Percentiles rank a stretch among this genome's conserved stretches.
These are phyloP conservation scores for Scomber japonicus DNA, from an alignment of 2,113 vertebrate genomes.

Conservation along the genomic window DNA sequence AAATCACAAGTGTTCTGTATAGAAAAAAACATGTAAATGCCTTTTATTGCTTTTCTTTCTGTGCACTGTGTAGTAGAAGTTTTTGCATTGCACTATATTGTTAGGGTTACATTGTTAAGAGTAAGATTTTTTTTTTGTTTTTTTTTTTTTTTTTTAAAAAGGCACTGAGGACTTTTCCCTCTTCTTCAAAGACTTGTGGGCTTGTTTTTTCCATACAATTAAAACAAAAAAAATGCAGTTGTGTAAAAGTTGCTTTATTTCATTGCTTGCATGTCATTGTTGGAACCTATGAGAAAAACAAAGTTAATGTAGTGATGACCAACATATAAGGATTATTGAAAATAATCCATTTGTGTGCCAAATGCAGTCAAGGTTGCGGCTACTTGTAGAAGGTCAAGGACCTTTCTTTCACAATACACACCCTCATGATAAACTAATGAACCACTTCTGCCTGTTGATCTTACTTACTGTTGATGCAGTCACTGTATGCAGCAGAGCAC, in stretches of 20 bases:
- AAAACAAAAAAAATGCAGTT: background rate
- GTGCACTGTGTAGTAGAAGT: background rate
- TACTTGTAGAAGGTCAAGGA: too few species aligned
- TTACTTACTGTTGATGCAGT: constrained; percentile 61
- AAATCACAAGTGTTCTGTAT: background rate
- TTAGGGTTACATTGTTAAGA: background rate
- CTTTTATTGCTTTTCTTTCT: background rate
- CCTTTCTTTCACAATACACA: too few species aligned
- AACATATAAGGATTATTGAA: too few species aligned
- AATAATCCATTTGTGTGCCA: too few species aligned
- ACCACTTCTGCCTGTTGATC: background rate
- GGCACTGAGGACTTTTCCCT: background rate
- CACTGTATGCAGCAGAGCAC: constrained; percentile 40
- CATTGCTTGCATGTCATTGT: background rate
- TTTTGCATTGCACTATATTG: background rate
- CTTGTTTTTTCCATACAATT: constrained; percentile 33
- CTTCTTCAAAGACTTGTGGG: background rate
- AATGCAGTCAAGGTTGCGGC: too few species aligned
- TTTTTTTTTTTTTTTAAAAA: too few species aligned
- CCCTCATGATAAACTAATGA: background rate
- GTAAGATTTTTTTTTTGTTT: too few species aligned
- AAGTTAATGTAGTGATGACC: background rate
- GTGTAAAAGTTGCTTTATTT: constrained; percentile 59
- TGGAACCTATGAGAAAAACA: constrained; percentile 17
- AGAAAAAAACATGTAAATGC: background rate